Base-by-base conservation (phyloP, 2,113 vertebrate genomes). In the Lophura nycthemera region DNA sequence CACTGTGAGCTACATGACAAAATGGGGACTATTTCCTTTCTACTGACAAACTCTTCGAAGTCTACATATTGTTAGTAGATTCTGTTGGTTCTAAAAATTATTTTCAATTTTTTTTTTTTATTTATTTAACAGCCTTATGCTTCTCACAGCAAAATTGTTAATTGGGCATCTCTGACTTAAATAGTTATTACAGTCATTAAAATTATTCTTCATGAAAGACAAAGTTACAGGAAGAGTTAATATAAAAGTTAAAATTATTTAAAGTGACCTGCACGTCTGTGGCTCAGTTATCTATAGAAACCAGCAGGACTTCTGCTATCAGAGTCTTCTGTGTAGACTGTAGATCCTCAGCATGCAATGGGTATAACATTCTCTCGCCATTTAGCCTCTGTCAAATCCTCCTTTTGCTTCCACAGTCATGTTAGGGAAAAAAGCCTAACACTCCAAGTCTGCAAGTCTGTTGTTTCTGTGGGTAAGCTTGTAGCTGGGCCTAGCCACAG, bases 291-390 rank as follows among this genome's bases (percentile, higher is more conserved):
- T 40, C 54, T 43, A 0, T 6, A 83, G 81, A 42, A 81, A 47
- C 11, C 20, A 47, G 17, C 59, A 79, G 79, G 57, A 66, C 36
- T 77, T 61, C 40, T 73, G 60, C 73, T 60, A 38, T 42, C 61
- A 12, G 12, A 40, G 36, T 30, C 66, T 48, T 50, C 32, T 24
- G 47, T 11, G 1, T 40, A 70, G 36, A 18, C 47, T 11, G 1
- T 36, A 70, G 36, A 18, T 56, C 40, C 83, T 40, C 43, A 24
- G 20, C 24, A 54, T 34, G 42, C 29, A 7, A 0, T 0, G 42
- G 10, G 27, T 27, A 0, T 64, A 71, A 34, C 21, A 3, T 13
- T n/a, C 66, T 48, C 43, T 14, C 69, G 73, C 70, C 1, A 0
- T 6, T 14, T 4, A 3, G 77, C 17, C 42, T 76, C 60, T 79